Percentiles rank a stretch among this genome's conserved stretches.
These are phyloP conservation scores for Magallana angulata DNA, from an alignment of 1,140 invertebrate species.

Conservation along the genomic window DNA sequence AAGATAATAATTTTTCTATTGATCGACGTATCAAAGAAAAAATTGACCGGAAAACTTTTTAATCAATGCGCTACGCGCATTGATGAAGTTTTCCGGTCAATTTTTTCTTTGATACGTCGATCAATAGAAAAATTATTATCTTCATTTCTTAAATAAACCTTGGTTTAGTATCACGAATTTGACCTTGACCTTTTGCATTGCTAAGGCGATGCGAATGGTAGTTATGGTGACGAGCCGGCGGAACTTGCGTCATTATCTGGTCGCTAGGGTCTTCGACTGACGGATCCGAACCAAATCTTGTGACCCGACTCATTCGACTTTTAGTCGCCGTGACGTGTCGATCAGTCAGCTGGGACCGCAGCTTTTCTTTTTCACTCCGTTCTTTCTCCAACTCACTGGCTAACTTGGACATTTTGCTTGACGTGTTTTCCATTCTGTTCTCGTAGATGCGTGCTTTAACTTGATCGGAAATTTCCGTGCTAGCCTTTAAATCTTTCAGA, in stretches of 20 bases:
- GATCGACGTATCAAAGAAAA: too few species aligned
- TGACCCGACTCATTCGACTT: neutral
- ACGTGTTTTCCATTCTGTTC: slow-evolving; percentile 50
- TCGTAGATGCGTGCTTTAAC: slow-evolving; percentile 55
- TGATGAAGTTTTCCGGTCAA: too few species aligned
- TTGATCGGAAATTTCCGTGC: slow-evolving; percentile 44
- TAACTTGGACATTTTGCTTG: slow-evolving; percentile 40
- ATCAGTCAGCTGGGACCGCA: slow-evolving; percentile 36
- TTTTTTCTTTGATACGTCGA: too few species aligned
- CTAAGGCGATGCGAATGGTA: neutral
- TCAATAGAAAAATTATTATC: too few species aligned
- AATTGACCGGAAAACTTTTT: too few species aligned
- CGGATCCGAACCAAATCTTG: slow-evolving; percentile 5
- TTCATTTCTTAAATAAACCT: too few species aligned
- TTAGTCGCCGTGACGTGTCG: neutral
- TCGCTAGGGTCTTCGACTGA: neutral
- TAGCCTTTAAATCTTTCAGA: slow-evolving; percentile 45
- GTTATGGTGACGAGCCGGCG: neutral
- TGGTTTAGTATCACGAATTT: neutral
- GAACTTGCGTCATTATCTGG: neutral
- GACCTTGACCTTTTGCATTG: neutral
- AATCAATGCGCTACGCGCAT: too few species aligned
- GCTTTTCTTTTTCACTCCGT: slow-evolving; percentile 49
- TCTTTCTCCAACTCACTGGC: slow-evolving; percentile 50
- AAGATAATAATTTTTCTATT: too few species aligned